Base-by-base conservation (phyloP, 2,888 invertebrate genomes). In the Synanthedon andrenaeformis region DNA sequence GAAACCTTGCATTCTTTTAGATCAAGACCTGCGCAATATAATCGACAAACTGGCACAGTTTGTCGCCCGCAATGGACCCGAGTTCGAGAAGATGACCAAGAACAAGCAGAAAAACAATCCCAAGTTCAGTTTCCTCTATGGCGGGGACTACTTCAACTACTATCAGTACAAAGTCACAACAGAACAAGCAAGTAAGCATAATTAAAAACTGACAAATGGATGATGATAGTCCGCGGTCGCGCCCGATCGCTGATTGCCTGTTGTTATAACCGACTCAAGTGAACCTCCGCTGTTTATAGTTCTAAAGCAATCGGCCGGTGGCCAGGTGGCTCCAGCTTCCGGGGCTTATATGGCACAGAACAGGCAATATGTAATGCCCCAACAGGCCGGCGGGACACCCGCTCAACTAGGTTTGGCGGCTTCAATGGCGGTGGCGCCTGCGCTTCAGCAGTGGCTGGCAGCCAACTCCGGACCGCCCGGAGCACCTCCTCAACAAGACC, bases 11-110 rank as follows among this genome's bases (percentile, higher is more conserved):
- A 41, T 49, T 53, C 12, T 17, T 28, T 12, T n/a, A 94, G 98
- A 98, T 90, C 94, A 93, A 72, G 97, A 98, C 78, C 91, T 98
- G 71, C 93, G 95, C 74, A 98, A 97, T 89, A 98, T 98, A 73
- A 99, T 99, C 72, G 99, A 99, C 89, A 98, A 98, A 89, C 89
- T 99, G 68, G 99, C 99, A 12, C 97, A 97, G 83, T 99, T 99
- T 91, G 99, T 99, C 62, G 99, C 99, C 56, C 89, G 98, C 84
- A 99, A 98, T 93, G 99, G 99, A 53, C 97, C 97, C n/a, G 98
- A 98, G 79, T 98, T 98, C 86, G 99, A 99, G 89, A 94, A 96
- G 86, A 98, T 98, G 94, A 98, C 98, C 57, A 98, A 98, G 90
- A 95, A 95, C 74, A 98, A 98, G 86, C 98, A 99, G 85, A 95